phyloP scores from a whole-genome alignment of 2,888 invertebrate genomes.

The Tetragonula carbonaria region DNA sequence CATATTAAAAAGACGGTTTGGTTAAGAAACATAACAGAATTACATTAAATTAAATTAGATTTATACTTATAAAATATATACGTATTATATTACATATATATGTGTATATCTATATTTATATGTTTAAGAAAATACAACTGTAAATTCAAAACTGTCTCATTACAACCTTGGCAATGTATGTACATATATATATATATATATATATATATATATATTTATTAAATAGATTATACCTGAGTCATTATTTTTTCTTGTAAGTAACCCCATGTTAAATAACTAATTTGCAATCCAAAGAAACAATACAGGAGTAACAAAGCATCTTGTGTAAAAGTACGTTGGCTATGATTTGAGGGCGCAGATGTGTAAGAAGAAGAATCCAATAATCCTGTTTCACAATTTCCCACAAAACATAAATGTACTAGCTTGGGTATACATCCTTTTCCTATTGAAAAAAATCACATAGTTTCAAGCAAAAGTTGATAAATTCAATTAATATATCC shows the following conservation, averaged over 20 bases:
- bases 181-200: background rate
- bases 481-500: background rate
- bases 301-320: slow-evolving; percentile 88
- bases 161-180: background rate
- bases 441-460: slow-evolving; percentile 71
- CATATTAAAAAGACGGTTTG: background rate
- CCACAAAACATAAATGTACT: slow-evolving; percentile 85
- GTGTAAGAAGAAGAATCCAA: slow-evolving; percentile 78
- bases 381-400: slow-evolving; percentile 84
- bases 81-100: too few relatives aligned
- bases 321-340: slow-evolving; percentile 85
- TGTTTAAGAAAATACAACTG: background rate
- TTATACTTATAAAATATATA: background rate
- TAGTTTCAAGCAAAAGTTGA: slow-evolving; percentile 25
- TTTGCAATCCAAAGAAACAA: slow-evolving; percentile 95
- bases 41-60: background rate
- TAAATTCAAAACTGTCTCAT: background rate
- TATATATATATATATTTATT: background rate
- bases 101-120: background rate
- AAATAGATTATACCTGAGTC: slow-evolving; percentile 89
- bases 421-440: slow-evolving; percentile 84
- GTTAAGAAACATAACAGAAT: background rate
- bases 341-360: slow-evolving; percentile 73
- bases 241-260: slow-evolving; percentile 99
- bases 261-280: slow-evolving; percentile 97